Base-by-base conservation (phyloP, 2,888 invertebrate species). In the Horisme vitalbata region DNA sequence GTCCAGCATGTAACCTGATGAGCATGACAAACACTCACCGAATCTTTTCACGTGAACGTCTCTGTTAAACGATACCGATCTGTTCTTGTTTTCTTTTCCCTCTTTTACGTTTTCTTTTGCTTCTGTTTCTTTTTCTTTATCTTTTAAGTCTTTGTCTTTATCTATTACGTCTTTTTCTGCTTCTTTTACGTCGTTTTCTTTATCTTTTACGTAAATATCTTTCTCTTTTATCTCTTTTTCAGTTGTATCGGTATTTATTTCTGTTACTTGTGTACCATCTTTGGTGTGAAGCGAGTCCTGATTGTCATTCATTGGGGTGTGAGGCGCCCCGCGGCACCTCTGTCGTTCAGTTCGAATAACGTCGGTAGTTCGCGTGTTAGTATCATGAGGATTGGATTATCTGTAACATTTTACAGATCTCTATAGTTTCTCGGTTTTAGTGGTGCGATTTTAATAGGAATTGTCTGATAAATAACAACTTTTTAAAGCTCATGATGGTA, bases 1-100 rank as follows among this genome's bases (percentile, higher is more conserved):
- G n/a, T n/a, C n/a, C n/a, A n/a, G n/a, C n/a, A n/a, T n/a, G n/a
- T n/a, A n/a, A n/a, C 10, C 14, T 28, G 3, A 35, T 36, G 35
- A 43, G 8, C 24, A 36, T 36, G 43, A 35, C 14, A 24, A 31
- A 45, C 66, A 87, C 94, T 93, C 93, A 95, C 95, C 95, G 90
- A 96, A 96, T 91, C 96, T 91, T 88, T 96, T 96, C 78, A 96
- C 95, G 91, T 95, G 95, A 73, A 96, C 96, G 92, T 96, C 96
- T 85, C 95, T 92, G 92, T 96, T 96, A 92, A 96, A 96, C 81
- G 96, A 96, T 71, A 96, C 96, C 91, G 94, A 83, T 93, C 94
- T 83, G 79, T 90, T 83, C 44, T 45, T 56, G 11, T 83, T 84
- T 68, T 84, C 73, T 81, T 90, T 84, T 79, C n/a, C 45, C 8